These are phyloP conservation scores for Lonchura striata DNA, from an alignment of 2,113 vertebrate genomes.

Conservation along the genomic window DNA sequence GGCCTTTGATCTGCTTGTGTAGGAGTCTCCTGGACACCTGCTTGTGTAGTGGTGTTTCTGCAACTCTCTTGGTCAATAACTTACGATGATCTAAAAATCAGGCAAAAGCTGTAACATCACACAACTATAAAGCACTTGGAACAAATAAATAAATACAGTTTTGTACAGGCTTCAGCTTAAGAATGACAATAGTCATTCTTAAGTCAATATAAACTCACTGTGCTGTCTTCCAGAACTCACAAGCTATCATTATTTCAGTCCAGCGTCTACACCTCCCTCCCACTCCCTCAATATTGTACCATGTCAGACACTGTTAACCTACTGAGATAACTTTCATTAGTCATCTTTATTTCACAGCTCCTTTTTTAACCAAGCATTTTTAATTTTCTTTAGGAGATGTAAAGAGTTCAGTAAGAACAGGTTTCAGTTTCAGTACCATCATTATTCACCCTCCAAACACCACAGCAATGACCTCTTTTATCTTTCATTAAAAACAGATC, in stretches of 20 bases:
- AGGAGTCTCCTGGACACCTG: constrained; percentile 86
- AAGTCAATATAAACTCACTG: not conserved
- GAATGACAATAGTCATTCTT: not conserved
- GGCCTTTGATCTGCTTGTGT: constrained; percentile 85
- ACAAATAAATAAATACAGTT: not conserved
- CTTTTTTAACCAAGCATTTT: not conserved
- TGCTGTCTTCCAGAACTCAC: not conserved
- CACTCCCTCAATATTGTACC: not conserved
- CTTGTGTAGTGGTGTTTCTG: constrained; percentile 90
- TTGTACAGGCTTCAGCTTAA: not conserved
- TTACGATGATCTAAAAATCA: constrained; percentile 74
- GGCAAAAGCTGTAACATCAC: not conserved
- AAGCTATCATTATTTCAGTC: not conserved
- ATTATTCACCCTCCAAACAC: not conserved
- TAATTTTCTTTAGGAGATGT: not conserved
- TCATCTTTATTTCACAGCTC: not conserved
- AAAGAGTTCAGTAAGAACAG: not conserved
- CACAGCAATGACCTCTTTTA: not conserved
- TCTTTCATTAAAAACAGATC: not conserved
- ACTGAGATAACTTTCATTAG: not conserved
- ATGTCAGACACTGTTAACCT: not conserved
- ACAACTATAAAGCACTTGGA: not conserved
- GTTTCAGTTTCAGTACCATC: not conserved
- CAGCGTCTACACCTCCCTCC: not conserved
- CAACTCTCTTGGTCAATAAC: constrained; percentile 87